Conservation (phyloP, 1,140 invertebrate species). For the Temnothorax nylanderi region DNA sequence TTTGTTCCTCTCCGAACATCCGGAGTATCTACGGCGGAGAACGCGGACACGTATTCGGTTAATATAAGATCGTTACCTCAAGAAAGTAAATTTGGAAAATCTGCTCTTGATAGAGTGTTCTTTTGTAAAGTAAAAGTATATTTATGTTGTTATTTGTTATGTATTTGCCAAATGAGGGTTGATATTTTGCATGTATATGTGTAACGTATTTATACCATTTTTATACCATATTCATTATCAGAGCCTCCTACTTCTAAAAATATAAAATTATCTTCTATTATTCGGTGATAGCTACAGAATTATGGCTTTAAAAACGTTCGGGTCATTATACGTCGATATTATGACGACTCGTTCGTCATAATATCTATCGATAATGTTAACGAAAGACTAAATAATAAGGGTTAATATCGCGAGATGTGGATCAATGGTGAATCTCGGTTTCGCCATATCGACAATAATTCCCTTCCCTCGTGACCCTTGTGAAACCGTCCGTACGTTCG, state of each 20-base stretch:
- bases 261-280: background rate
- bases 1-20: conserved; percentile 3
- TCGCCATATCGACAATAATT: conserved; percentile 38
- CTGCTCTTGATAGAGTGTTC: background rate
- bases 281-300: background rate
- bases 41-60: background rate
- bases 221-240: no score
- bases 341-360: background rate
- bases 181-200: no score
- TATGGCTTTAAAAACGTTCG: background rate
- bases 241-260: background rate
- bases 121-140: background rate
- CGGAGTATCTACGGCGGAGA: background rate
- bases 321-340: background rate
- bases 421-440: conserved; percentile 50
- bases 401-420: conserved; percentile 34
- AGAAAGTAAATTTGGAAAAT: background rate
- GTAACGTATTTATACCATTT: no score
- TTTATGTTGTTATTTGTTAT: background rate
- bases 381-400: conserved; percentile 32
- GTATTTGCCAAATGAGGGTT: background rate
- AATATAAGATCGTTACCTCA: background rate
- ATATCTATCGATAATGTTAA: conserved; percentile 31
- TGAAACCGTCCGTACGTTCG: conserved; percentile 19
- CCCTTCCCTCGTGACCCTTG: conserved; percentile 20